phyloP scores from a whole-genome alignment of 2,113 vertebrate species.

The Lathamus discolor region DNA sequence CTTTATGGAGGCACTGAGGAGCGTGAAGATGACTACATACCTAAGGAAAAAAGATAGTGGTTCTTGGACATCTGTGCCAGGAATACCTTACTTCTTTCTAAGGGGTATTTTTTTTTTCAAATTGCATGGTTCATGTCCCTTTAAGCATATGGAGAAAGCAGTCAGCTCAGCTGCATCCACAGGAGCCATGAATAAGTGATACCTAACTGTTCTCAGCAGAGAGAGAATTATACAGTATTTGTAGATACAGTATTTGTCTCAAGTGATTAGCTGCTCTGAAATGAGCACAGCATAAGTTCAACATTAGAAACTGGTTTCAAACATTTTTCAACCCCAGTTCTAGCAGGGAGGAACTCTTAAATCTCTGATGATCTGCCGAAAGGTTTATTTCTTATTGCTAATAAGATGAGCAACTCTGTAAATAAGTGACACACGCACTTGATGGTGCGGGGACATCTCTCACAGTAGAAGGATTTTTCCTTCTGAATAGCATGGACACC shows the following conservation, averaged over 20 bases:
- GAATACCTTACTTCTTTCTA: not conserved
- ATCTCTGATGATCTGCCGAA: not conserved
- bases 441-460: not conserved
- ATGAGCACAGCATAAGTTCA: not conserved
- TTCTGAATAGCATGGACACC: not conserved
- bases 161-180: not conserved
- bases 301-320: not conserved
- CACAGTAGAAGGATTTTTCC: not conserved
- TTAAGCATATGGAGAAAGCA: not conserved
- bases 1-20: not conserved
- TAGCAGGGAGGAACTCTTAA: not conserved
- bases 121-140: not conserved
- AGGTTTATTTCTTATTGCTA: not conserved
- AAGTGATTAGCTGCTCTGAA: not conserved
- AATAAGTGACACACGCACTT: rapidly evolving
- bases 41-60: not conserved
- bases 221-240: not conserved
- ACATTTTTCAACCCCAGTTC: not conserved
- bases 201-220: not conserved
- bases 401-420: not conserved
- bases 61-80: not conserved
- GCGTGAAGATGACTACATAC: not conserved
- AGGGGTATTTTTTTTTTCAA: not conserved
- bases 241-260: not conserved
- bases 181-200: not conserved